Conservation (phyloP, 2,888 invertebrate species). For the Thelaira solivaga region DNA sequence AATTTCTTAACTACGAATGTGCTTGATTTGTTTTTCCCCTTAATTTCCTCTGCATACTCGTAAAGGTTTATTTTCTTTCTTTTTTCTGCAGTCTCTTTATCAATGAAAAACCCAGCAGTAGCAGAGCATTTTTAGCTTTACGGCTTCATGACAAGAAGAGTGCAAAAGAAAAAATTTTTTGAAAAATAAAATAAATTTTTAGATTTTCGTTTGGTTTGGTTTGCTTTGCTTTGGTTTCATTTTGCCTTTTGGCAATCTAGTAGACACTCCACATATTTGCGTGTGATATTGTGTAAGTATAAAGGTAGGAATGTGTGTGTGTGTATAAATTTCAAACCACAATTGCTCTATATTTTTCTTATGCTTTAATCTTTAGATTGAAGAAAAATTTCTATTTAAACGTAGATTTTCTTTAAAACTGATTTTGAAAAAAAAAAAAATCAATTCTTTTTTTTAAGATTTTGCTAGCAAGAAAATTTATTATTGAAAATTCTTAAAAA, state of each 20-base stretch:
- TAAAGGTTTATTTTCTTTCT: too few species aligned
- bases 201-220: conserved; percentile 19
- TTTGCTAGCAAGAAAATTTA: too few species aligned
- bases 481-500: too few species aligned
- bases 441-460: not conserved
- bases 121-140: conserved; percentile 17
- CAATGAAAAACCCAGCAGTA: not conserved
- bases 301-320: not conserved
- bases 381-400: not conserved
- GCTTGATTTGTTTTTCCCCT: conserved; percentile 6
- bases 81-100: not conserved
- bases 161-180: not conserved
- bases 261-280: not conserved
- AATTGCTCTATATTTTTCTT: conserved; percentile 18
- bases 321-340: conserved; percentile 29
- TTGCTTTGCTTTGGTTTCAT: conserved; percentile 20
- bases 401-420: not conserved
- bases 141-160: not conserved
- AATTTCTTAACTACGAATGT: conserved; percentile 16
- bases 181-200: conserved; percentile 20
- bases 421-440: not conserved
- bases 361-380: not conserved
- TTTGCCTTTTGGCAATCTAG: conserved; percentile 7
- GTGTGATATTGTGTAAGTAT: not conserved
- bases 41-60: not conserved